Evolutionary conservation across 2,797 vertebrate species (phyloP).

Genomic region (Ctenopoma kingsleyae): DNA sequence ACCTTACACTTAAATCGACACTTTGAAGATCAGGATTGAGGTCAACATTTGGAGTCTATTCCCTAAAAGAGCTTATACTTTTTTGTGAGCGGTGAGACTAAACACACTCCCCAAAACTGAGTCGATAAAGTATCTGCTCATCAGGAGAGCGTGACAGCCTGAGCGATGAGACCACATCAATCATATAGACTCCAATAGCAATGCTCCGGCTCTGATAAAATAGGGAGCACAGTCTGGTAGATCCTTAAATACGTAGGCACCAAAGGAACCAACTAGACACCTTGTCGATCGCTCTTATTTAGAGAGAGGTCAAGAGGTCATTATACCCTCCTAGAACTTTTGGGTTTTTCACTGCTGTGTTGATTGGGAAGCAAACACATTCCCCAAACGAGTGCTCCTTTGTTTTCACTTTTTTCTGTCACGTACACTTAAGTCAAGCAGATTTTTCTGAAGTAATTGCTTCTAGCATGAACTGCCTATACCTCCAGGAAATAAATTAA

Average conservation of each 20-base stretch:
- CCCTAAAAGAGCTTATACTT: conserved; percentile 50
- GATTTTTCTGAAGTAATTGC: conserved; percentile 20
- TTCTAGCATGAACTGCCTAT: background rate
- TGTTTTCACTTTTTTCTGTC: background rate
- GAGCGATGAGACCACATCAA: conserved; percentile 75
- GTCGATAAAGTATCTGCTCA: conserved; percentile 78
- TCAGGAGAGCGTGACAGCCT: conserved; percentile 73
- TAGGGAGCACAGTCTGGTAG: conserved; percentile 36
- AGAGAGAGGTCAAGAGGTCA: conserved; percentile 46
- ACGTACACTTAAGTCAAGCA: conserved; percentile 3
- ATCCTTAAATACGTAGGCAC: conserved; percentile 62
- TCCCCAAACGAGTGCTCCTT: conserved; percentile 1
- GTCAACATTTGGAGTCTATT: conserved; percentile 58
- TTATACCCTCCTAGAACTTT: conserved; percentile 27
- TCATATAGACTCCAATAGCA: conserved; percentile 67
- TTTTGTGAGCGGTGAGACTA: conserved; percentile 41
- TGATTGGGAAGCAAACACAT: conserved; percentile 27
- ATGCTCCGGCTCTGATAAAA: conserved; percentile 58
- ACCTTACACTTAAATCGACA: conserved; percentile 62
- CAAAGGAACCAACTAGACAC: conserved; percentile 49
- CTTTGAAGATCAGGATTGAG: conserved; percentile 63
- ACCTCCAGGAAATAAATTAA: conserved; percentile 12
- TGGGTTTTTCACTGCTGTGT: conserved; percentile 6
- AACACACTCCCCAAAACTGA: conserved; percentile 58
- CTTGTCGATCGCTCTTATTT: conserved; percentile 42